Evolutionary conservation across 2,888 invertebrate species (phyloP), one percentile per base, ranked within the genome.

Genomic region (Andrena fulva): DNA sequence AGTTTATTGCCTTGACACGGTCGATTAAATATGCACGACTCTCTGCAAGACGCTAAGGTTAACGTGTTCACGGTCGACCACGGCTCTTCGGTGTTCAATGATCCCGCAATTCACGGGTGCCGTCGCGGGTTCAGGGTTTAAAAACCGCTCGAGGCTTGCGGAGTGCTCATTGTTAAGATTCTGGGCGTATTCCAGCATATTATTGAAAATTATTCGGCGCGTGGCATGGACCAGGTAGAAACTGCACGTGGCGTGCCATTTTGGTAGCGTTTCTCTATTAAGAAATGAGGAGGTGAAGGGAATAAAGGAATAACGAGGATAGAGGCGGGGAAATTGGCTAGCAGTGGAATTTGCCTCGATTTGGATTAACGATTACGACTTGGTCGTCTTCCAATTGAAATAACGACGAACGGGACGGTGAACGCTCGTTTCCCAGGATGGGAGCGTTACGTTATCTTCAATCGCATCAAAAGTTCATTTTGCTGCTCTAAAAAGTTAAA

Each of bases 1-100:
- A 20, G 2, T 48, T 66, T 66, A 42, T 54, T 56, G 16, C 73
- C 72, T 68, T 73, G 73, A 29, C 48, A 64, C 10, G 29, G 6
- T 10, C 42, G 52, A 70, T 62, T 77, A 76, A 66, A 48, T 73
- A 73, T 69, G 35, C 62, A 27, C 12, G n/a, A 12, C 33, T 66
- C 64, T 62, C 59, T 68, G 3, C 6, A 52, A 63, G 24, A 48
- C 27, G 52, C 27, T 35, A 60, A 74, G 66, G 67, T 48, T 68
- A 70, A 42, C 20, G 1, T 7, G 42, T 71, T 82, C 82, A 75
- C 6, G 75, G 71, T 71, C 67, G 4, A 54, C 79, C 10, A 72
- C 16, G 63, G 59, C n/a, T 35, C 5, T 68, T 69, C 35, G 20
- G 35, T 67, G 79, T 79, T 71, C 72, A 50, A 12, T 52, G 35